These are phyloP conservation scores for Tamias sibiricus DNA, from an alignment of 2,113 vertebrate species.

Conservation along the genomic window DNA sequence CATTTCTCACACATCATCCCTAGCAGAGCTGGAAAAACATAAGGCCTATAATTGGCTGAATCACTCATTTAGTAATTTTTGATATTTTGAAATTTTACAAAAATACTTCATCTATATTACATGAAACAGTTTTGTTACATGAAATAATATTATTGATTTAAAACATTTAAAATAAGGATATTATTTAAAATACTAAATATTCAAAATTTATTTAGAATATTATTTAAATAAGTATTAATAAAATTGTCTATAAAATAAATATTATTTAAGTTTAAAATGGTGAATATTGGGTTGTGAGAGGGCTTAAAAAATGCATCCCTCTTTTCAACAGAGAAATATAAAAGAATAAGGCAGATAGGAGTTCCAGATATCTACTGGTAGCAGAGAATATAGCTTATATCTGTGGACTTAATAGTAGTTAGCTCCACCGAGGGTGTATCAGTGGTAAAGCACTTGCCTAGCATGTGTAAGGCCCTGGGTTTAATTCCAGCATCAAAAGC, in stretches of 20 bases:
- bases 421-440: background rate
- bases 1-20: background rate
- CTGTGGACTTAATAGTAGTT: background rate
- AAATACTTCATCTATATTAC: background rate
- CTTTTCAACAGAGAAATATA: background rate
- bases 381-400: background rate
- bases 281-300: background rate
- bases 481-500: background rate
- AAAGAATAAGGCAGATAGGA: background rate
- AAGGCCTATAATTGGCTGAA: background rate
- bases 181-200: background rate
- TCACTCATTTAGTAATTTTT: background rate
- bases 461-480: background rate
- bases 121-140: background rate
- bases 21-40: background rate
- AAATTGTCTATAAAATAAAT: background rate
- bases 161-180: background rate
- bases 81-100: conserved; percentile 26
- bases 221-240: background rate
- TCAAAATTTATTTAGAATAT: background rate
- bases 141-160: too few relatives aligned
- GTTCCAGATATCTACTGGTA: background rate
- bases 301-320: background rate
- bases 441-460: too few relatives aligned
- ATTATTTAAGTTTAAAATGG: background rate